A percentile compares a stretch with the other conserved stretches of the same genome.
These are phyloP conservation scores for Lasiurus borealis DNA, from an alignment of 2,113 vertebrate species.

Conservation along the genomic window DNA sequence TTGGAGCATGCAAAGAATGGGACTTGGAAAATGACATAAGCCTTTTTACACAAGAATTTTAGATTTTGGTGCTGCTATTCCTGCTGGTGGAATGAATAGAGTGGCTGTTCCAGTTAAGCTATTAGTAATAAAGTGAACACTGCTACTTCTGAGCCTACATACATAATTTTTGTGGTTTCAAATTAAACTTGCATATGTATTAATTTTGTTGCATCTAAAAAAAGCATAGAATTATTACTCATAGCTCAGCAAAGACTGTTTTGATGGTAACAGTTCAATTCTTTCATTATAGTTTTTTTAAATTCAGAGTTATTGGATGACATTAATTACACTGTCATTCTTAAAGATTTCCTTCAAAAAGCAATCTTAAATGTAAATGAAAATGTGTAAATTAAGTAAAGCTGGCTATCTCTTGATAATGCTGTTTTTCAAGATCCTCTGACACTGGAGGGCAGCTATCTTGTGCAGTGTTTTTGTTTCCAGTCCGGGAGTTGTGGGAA, in stretches of 20 bases:
- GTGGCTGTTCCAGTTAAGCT: conserved; percentile 92
- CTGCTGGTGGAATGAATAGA: conserved; percentile 83
- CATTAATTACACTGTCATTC: conserved; percentile 81
- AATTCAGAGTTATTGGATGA: conserved; percentile 74
- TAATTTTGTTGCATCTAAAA: conserved; percentile 83
- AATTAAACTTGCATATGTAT: conserved; percentile 81
- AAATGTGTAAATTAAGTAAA: conserved; percentile 51
- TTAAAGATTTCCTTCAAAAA: conserved; percentile 78
- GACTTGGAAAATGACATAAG: conserved; percentile 84
- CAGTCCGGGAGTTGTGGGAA: neutral
- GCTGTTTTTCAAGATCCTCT: conserved; percentile 71
- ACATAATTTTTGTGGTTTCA: conserved; percentile 83
- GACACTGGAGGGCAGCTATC: conserved; percentile 51
- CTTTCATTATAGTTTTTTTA: conserved; percentile 75
- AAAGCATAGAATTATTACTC: conserved; percentile 79
- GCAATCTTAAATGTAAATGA: conserved; percentile 64
- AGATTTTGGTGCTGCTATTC: conserved; percentile 88
- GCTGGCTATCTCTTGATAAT: conserved; percentile 63
- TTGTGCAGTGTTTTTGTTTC: conserved; percentile 53
- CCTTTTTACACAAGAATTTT: conserved; percentile 86
- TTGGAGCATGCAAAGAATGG: conserved; percentile 78
- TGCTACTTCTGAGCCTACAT: conserved; percentile 90
- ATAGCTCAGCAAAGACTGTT: conserved; percentile 79
- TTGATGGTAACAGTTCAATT: conserved; percentile 82
- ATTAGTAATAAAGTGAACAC: conserved; percentile 86